Conservation (phyloP, 2,888 invertebrate genomes). For the Ophion slaviceki region DNA sequence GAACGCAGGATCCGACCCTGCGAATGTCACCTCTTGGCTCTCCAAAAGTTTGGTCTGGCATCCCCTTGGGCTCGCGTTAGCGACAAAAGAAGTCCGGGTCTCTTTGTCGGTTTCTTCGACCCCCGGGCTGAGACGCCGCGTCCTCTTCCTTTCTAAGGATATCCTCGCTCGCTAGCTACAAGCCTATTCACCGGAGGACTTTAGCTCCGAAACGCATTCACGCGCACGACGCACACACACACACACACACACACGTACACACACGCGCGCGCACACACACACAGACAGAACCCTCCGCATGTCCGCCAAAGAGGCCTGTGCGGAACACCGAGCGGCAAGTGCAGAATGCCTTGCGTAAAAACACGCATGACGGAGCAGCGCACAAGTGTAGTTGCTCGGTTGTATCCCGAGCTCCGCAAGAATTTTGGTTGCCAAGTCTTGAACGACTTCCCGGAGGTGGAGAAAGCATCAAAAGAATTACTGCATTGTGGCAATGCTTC, state of each 20-base stretch:
- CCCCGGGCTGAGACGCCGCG: slow-evolving; percentile 70
- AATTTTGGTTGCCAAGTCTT: slow-evolving; percentile 17
- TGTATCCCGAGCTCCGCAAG: neutral
- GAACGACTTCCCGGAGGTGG: neutral
- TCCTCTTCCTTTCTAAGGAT: slow-evolving; percentile 71
- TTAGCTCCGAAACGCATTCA: slow-evolving; percentile 75
- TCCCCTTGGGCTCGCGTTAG: slow-evolving; percentile 52
- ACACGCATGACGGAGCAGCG: slow-evolving; percentile 62
- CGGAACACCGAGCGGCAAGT: slow-evolving; percentile 76
- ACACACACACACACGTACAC: too few species aligned
- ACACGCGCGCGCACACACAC: slow-evolving; percentile 2
- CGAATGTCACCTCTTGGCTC: slow-evolving; percentile 79
- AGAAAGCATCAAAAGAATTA: slow-evolving; percentile 3
- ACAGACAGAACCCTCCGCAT: slow-evolving; percentile 40
- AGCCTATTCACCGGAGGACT: slow-evolving; percentile 51
- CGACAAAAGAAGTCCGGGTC: slow-evolving; percentile 78
- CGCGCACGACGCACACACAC: slow-evolving; percentile 48
- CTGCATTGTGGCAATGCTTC: neutral
- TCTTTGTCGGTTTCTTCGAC: slow-evolving; percentile 82
- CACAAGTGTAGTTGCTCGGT: slow-evolving; percentile 76
- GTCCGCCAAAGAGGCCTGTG: slow-evolving; percentile 42
- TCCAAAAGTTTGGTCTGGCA: slow-evolving; percentile 55
- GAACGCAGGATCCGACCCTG: slow-evolving; percentile 71
- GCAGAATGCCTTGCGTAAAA: slow-evolving; percentile 82
- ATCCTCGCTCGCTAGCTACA: slow-evolving; percentile 43